These are phyloP conservation scores for Tigriopus japonicus DNA, from an alignment of 1,140 invertebrate species.

Conservation along the genomic window DNA sequence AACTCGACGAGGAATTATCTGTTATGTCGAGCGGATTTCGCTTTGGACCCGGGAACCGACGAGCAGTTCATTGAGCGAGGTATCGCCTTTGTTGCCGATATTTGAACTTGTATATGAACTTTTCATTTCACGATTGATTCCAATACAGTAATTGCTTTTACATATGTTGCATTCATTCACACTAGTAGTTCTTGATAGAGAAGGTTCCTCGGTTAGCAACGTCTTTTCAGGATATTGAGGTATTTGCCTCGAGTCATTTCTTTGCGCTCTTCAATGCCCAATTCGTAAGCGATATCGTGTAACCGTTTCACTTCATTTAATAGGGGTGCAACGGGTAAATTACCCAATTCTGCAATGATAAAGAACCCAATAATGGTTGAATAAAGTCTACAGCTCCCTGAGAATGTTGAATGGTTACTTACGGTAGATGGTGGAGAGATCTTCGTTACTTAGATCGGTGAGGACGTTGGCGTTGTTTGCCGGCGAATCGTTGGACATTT, in stretches of 20 bases:
- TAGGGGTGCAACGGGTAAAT: conserved; percentile 8
- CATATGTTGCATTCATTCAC: too few relatives aligned
- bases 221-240: conserved; percentile 45
- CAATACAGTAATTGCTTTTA: too few relatives aligned
- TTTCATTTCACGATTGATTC: too few relatives aligned
- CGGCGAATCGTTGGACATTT: conserved; percentile 15
- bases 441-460: conserved; percentile 1
- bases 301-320: conserved; percentile 25
- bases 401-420: too few relatives aligned
- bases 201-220: too few relatives aligned
- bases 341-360: conserved; percentile 8
- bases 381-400: too few relatives aligned
- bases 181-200: too few relatives aligned
- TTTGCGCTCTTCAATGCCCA: conserved; percentile 79
- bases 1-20: conserved; percentile 86
- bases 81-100: conserved; percentile 61
- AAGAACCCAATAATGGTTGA: too few relatives aligned
- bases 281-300: conserved; percentile 76
- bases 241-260: conserved; percentile 92
- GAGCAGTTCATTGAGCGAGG: conserved; percentile 90
- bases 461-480: background rate
- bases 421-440: conserved; percentile 11
- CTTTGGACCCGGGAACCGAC: conserved; percentile 63
- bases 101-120: too few relatives aligned
- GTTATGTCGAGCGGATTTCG: conserved; percentile 84